Evolutionary conservation across 2,888 invertebrate species (phyloP).

Genomic region (Phalera bucephala): DNA sequence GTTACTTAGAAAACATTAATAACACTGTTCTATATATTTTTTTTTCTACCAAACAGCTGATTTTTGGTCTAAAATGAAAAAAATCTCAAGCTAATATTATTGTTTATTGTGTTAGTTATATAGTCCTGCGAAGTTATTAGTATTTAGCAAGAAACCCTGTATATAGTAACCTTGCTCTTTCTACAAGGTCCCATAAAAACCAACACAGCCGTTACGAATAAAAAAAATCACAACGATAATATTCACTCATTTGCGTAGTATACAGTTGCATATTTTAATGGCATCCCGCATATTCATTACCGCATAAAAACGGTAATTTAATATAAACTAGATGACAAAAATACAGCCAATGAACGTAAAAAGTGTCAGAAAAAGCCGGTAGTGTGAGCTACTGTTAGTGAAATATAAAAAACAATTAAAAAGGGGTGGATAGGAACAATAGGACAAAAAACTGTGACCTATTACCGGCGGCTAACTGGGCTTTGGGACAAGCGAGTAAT

Average conservation of each 20-base stretch:
- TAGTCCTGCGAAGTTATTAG: too few relatives aligned
- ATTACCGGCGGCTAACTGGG: slow-evolving; percentile 69
- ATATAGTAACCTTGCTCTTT: too few relatives aligned
- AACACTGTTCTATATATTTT: too few relatives aligned
- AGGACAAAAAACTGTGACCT: slow-evolving; percentile 55
- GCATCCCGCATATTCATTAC: slow-evolving; percentile 77
- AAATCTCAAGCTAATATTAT: too few relatives aligned
- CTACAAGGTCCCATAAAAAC: slow-evolving; percentile 20
- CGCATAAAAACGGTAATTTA: slow-evolving; percentile 77
- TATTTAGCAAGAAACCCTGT: too few relatives aligned
- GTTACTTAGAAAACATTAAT: too few relatives aligned
- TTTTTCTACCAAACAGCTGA: too few relatives aligned
- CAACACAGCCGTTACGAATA: slow-evolving; percentile 42
- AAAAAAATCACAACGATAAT: slow-evolving; percentile 62
- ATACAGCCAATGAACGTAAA: slow-evolving; percentile 72
- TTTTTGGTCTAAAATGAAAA: too few relatives aligned
- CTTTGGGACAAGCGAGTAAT: slow-evolving; percentile 73
- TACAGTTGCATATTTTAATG: slow-evolving; percentile 64
- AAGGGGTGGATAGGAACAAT: slow-evolving; percentile 73
- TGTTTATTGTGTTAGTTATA: too few relatives aligned
- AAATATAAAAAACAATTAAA: slow-evolving; percentile 48
- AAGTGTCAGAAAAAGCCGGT: slow-evolving; percentile 57
- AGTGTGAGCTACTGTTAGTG: slow-evolving; percentile 50
- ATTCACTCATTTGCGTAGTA: slow-evolving; percentile 63
- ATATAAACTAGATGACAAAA: slow-evolving; percentile 80